phyloP scores from a whole-genome alignment of 2,113 vertebrate genomes.

The Seriola aureovittata region DNA sequence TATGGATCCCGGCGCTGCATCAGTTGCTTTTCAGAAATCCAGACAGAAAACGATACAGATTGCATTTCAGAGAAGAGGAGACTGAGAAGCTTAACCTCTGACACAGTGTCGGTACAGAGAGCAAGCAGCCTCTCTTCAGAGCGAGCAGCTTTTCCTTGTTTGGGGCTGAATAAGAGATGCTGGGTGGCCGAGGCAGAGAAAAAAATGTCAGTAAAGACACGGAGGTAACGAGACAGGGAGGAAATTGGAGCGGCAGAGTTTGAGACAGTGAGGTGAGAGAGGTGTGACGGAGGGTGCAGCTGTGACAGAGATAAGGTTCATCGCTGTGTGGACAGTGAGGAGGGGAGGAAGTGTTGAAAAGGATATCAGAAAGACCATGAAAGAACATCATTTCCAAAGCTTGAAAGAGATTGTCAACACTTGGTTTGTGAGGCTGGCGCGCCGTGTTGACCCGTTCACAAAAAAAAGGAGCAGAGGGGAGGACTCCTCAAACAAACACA shows the following conservation, averaged over 20 bases:
- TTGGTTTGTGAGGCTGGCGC: not conserved
- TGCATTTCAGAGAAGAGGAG: slow-evolving; percentile 44
- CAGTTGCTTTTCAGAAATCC: slow-evolving; percentile 20
- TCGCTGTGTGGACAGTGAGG: slow-evolving; percentile 47
- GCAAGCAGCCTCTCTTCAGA: slow-evolving; percentile 31
- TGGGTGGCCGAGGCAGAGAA: not conserved
- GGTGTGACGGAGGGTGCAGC: slow-evolving; percentile 36
- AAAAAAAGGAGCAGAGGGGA: not conserved
- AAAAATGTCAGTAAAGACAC: slow-evolving; percentile 1
- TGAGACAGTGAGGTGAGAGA: slow-evolving; percentile 33
- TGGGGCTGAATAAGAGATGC: slow-evolving; percentile 34
- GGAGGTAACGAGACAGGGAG: not conserved
- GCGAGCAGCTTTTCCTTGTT: slow-evolving; percentile 42
- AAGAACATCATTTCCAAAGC: slow-evolving; percentile 13
- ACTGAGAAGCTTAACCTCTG: slow-evolving; percentile 55
- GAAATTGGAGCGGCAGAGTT: slow-evolving; percentile 48
- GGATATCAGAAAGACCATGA: slow-evolving; percentile 22
- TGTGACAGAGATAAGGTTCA: slow-evolving; percentile 57
- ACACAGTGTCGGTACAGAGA: slow-evolving; percentile 25
- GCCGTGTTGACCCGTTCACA: not conserved
- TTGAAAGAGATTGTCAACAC: slow-evolving; percentile 54
- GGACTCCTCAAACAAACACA: slow-evolving; percentile 7
- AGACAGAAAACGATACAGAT: slow-evolving; percentile 45
- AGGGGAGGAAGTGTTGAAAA: slow-evolving; percentile 7
- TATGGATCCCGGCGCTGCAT: not conserved